These are phyloP conservation scores for Acanthornis magna DNA, from an alignment of 2,797 vertebrate genomes.

Conservation along the genomic window DNA sequence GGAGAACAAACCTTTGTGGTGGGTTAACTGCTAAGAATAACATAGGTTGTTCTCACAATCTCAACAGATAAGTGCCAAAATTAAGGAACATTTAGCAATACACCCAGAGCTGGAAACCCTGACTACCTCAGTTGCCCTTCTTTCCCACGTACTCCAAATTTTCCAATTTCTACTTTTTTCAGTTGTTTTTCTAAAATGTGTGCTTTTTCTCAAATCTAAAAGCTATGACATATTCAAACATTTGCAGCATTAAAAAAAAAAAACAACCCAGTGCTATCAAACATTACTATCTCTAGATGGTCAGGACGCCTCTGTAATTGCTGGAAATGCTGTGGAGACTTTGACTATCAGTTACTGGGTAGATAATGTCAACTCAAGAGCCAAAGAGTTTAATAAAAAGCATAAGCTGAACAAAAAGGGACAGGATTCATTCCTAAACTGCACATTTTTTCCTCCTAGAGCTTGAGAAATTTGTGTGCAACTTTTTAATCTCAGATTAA, in stretches of 20 bases:
- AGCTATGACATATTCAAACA: background rate
- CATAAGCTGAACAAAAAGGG: constrained; percentile 21
- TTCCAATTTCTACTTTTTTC: background rate
- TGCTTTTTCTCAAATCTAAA: background rate
- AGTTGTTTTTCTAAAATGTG: background rate
- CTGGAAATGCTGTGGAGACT: background rate
- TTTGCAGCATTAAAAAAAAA: background rate
- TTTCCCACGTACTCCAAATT: background rate
- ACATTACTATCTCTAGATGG: background rate
- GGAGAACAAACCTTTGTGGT: constrained; percentile 36
- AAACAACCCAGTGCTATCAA: background rate
- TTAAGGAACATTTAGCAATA: background rate
- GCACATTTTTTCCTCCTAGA: background rate
- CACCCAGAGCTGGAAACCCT: background rate
- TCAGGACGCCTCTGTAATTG: background rate
- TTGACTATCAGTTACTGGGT: background rate
- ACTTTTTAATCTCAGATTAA: background rate
- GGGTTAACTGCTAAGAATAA: constrained; percentile 45
- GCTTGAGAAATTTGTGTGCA: background rate
- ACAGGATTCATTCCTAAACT: background rate
- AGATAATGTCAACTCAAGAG: constrained; percentile 32
- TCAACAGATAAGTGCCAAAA: background rate
- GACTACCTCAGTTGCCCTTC: background rate
- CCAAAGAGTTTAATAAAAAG: constrained; percentile 52
- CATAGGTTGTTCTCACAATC: background rate